These are phyloP conservation scores for Virgularia gustaviana DNA, from an alignment of 92 coral and sea anemone species.

Conservation along the genomic window DNA sequence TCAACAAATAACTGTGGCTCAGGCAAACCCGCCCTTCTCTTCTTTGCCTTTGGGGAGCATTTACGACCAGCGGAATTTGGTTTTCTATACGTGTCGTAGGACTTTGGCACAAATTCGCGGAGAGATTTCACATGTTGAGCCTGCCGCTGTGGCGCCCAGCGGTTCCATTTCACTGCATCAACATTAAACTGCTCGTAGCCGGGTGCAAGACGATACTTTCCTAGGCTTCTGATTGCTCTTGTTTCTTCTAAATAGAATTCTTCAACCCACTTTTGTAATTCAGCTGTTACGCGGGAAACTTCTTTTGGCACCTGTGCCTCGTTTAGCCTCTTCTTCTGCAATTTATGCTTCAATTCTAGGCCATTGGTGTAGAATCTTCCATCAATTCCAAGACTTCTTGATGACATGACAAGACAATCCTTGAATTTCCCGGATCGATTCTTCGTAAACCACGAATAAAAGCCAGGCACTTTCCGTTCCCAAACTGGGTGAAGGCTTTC, in stretches of 20 bases:
- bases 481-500: slow-evolving; percentile 31
- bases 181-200: slow-evolving; percentile 53
- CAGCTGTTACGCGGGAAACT: slow-evolving; percentile 30
- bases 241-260: slow-evolving; percentile 46
- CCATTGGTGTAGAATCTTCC: slow-evolving; percentile 50
- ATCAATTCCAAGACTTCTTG: slow-evolving; percentile 34
- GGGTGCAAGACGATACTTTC: slow-evolving; percentile 53
- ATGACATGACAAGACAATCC: slow-evolving; percentile 46
- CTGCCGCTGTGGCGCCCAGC: slow-evolving; percentile 58
- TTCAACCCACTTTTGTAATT: slow-evolving; percentile 41
- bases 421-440: slow-evolving; percentile 51
- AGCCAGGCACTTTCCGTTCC: slow-evolving; percentile 17
- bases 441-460: slow-evolving; percentile 39
- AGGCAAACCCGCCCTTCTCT: slow-evolving; percentile 47
- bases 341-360: slow-evolving; percentile 52
- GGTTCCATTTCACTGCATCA: slow-evolving; percentile 51
- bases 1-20: slow-evolving; percentile 3
- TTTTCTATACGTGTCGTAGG: slow-evolving; percentile 45
- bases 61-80: slow-evolving; percentile 56
- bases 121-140: slow-evolving; percentile 49
- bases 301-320: slow-evolving; percentile 43
- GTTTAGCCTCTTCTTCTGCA: slow-evolving; percentile 43
- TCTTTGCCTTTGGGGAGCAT: slow-evolving; percentile 40
- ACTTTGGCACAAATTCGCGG: slow-evolving; percentile 36
- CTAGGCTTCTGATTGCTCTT: slow-evolving; percentile 30